Evolutionary conservation across 1,140 invertebrate species (phyloP).

Genomic region (Drosophila tsacasi): DNA sequence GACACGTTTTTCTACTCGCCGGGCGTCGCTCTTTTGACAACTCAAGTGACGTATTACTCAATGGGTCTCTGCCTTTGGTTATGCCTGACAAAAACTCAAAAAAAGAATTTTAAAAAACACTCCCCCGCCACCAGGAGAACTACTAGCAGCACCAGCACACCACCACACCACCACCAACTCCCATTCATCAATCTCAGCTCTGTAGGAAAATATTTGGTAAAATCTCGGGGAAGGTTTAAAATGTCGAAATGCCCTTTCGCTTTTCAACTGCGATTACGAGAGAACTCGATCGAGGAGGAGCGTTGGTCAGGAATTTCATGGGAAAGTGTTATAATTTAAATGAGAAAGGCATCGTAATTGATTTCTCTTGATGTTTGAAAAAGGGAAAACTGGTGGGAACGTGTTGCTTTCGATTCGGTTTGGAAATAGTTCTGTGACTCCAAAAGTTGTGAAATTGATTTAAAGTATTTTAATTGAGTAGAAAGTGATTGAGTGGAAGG

Average conservation of each 20-base stretch:
- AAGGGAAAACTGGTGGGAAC: conserved; percentile 21
- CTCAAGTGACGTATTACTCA: conserved; percentile 78
- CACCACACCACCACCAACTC: conserved; percentile 16
- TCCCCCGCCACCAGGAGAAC: conserved; percentile 25
- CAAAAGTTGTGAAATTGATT: conserved; percentile 15
- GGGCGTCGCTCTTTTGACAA: conserved; percentile 68
- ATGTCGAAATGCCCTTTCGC: conserved; percentile 64
- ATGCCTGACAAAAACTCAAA: conserved; percentile 64
- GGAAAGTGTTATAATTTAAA: conserved; percentile 82
- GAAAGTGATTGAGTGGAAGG: conserved; percentile 8
- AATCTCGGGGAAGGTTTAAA: conserved; percentile 72
- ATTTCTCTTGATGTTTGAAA: conserved; percentile 31
- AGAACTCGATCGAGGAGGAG: conserved; percentile 62
- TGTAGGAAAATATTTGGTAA: conserved; percentile 51
- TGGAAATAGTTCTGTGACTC: neutral
- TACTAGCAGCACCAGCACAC: conserved; percentile 29
- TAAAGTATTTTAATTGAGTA: conserved; percentile 9
- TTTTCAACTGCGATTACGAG: conserved; percentile 62
- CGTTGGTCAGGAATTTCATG: conserved; percentile 62
- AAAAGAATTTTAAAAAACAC: conserved; percentile 27
- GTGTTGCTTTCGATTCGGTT: conserved; percentile 9
- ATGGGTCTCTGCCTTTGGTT: conserved; percentile 60
- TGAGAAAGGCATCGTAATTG: conserved; percentile 62
- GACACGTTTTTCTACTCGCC: conserved; percentile 68
- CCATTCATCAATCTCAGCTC: conserved; percentile 74